These are phyloP conservation scores for Mayetiola destructor DNA, from an alignment of 2,888 invertebrate species.

Conservation along the genomic window DNA sequence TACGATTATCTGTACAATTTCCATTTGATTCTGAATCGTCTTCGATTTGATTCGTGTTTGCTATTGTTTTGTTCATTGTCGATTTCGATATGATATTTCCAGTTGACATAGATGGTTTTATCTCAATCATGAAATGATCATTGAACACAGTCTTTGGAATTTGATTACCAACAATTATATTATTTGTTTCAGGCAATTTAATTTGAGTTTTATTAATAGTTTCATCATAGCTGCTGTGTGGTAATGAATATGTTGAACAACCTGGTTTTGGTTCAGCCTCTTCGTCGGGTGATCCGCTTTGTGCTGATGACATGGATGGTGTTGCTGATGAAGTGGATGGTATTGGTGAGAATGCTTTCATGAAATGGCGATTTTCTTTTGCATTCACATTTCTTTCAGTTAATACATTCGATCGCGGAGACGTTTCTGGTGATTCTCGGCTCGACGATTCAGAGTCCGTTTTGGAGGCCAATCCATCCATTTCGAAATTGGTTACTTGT, in stretches of 20 bases:
- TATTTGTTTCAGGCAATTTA: neutral
- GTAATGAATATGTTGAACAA: neutral
- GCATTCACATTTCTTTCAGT: slow-evolving; percentile 5
- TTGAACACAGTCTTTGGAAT: neutral
- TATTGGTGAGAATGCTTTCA: neutral
- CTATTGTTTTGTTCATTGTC: too few relatives aligned
- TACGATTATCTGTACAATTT: neutral
- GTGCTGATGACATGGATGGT: slow-evolving; percentile 3
- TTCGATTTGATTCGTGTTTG: too few relatives aligned
- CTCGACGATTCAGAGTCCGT: neutral
- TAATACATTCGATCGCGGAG: neutral
- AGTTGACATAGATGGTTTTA: slow-evolving; percentile 12
- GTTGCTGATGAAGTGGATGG: neutral
- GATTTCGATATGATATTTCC: too few relatives aligned
- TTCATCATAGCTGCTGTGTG: neutral
- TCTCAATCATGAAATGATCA: slow-evolving; percentile 1
- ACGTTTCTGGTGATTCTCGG: neutral
- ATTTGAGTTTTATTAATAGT: too few relatives aligned
- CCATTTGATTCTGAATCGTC: too few relatives aligned
- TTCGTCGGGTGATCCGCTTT: neutral
- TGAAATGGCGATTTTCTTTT: neutral
- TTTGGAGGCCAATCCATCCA: neutral
- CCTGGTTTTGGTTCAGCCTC: slow-evolving; percentile 5
- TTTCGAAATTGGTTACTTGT: neutral
- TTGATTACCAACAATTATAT: neutral